Evolutionary conservation across 2,797 vertebrate species (phyloP).

Genomic region (Sarcophilus harrisii): DNA sequence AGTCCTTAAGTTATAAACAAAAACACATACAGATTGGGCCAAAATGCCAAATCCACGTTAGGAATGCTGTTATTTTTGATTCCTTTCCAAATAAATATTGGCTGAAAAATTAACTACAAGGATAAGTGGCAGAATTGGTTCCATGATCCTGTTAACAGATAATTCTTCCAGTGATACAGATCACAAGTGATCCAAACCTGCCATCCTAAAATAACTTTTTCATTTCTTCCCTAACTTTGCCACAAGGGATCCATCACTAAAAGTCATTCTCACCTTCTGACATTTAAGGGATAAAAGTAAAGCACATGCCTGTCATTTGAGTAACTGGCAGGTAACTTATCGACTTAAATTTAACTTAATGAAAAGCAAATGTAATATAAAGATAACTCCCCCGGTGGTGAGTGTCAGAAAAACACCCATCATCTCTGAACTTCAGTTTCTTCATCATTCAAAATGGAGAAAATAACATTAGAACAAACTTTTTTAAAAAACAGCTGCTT

Average conservation of each 20-base stretch:
- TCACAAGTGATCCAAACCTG: background rate
- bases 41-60: background rate
- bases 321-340: background rate
- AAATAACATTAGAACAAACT: background rate
- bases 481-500: background rate
- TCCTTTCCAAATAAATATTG: background rate
- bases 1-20: background rate
- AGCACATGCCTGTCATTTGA: background rate
- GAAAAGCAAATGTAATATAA: background rate
- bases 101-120: background rate
- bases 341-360: background rate
- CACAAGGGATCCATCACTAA: background rate
- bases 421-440: background rate
- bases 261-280: background rate
- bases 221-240: background rate
- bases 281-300: background rate
- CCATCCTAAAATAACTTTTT: background rate
- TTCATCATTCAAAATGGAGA: background rate
- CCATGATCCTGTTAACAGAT: background rate
- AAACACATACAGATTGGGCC: background rate
- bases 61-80: background rate
- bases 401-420: background rate
- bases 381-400: background rate
- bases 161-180: background rate
- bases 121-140: background rate